phyloP scores from a whole-genome alignment of 2,113 vertebrate species.

The Oreochromis spilurus region DNA sequence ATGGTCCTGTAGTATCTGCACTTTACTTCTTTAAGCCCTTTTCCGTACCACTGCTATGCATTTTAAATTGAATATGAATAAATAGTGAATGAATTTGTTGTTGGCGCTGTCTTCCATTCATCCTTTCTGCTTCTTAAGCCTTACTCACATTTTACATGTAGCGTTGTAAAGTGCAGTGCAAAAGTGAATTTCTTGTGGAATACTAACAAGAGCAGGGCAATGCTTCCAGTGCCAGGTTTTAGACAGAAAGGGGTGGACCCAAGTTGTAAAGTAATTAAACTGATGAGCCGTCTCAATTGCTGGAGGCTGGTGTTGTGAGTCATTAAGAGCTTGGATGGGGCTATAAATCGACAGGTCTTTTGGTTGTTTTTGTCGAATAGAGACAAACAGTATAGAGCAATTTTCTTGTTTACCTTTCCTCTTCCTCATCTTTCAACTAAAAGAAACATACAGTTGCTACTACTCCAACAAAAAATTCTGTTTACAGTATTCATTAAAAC shows the following conservation, averaged over 20 bases:
- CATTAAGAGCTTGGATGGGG: constrained; percentile 46
- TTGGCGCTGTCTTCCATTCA: not conserved
- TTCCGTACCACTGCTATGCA: not conserved
- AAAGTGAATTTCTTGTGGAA: constrained; percentile 6
- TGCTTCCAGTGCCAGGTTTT: constrained; percentile 21
- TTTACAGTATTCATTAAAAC: not conserved
- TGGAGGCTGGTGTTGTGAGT: constrained; percentile 41
- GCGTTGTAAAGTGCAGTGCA: not conserved
- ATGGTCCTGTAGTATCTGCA: not conserved
- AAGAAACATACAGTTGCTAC: not conserved
- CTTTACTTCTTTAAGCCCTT: not conserved
- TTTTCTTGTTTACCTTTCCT: not conserved
- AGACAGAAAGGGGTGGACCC: constrained; percentile 30
- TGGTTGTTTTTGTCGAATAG: constrained; percentile 30
- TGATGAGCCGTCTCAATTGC: constrained; percentile 55
- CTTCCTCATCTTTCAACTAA: not conserved
- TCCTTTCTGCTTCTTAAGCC: not conserved
- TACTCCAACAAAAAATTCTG: not conserved
- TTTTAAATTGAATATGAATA: not conserved
- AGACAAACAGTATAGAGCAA: constrained; percentile 20
- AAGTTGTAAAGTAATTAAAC: constrained; percentile 62
- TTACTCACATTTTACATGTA: not conserved
- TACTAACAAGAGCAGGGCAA: constrained; percentile 29
- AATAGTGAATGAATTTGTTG: not conserved
- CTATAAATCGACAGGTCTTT: constrained; percentile 47